Evolutionary conservation across 2,113 vertebrate species (phyloP).

Genomic region (Drymodes brunneopygia): DNA sequence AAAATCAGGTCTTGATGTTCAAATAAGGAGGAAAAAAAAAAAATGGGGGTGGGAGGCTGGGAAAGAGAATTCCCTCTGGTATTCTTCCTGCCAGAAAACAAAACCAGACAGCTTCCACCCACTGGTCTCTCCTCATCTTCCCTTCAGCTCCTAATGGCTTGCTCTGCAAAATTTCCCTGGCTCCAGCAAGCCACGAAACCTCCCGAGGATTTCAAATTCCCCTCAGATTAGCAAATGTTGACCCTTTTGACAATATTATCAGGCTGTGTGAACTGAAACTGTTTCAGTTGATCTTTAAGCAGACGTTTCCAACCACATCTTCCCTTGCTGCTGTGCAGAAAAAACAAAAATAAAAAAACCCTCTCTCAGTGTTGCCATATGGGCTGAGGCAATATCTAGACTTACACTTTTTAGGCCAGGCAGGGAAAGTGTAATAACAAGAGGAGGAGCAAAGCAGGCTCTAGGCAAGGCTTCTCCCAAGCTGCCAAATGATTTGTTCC

Average conservation of each 20-base stretch:
- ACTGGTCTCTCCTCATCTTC: constrained; percentile 61
- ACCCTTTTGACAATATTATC: background rate
- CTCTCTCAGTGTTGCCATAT: background rate
- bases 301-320: background rate
- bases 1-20: background rate
- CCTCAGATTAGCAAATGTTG: background rate
- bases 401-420: background rate
- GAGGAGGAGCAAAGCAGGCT: constrained; percentile 1
- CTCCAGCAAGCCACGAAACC: background rate
- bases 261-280: background rate
- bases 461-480: background rate
- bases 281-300: background rate
- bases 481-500: background rate
- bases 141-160: constrained; percentile 24
- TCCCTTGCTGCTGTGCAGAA: background rate
- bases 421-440: background rate
- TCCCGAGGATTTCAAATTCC: background rate
- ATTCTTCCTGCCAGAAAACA: constrained; percentile 61
- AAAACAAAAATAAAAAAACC: background rate
- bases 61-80: constrained; percentile 63
- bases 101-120: constrained; percentile 62
- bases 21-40: background rate
- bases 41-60: constrained; percentile 37
- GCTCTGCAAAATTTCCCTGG: constrained; percentile 27
- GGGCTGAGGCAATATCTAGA: constrained; percentile 30